Evolutionary conservation across 1,140 invertebrate genomes (phyloP), one percentile per base, ranked within the genome.

Genomic region (Gryllus bimaculatus): DNA sequence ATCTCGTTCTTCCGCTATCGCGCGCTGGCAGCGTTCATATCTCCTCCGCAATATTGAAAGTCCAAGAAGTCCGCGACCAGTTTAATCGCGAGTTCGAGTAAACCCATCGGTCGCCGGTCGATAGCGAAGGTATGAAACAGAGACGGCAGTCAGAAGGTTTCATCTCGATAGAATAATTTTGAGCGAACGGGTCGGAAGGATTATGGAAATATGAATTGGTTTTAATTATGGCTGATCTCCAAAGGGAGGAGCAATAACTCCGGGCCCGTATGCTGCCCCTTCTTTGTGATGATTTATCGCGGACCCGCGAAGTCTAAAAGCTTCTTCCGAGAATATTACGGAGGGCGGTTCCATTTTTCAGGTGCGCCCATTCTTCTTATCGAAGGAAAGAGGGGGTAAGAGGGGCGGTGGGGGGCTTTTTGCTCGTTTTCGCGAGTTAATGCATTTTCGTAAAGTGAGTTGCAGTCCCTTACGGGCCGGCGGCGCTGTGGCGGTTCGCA

Each of bases 301-400:
- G 1, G 10, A 7, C 54, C 54, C 10, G 54, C 54, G 54, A 66
- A 10, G 54, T 18, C 18, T 66, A 7, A 66, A 66, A 66, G 54
- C 54, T 66, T 66, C 54, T 66, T 66, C 54, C 54, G 54, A 66
- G 54, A 66, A 66, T 66, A 66, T 66, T 66, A 66, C 54, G 54
- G 54, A 66, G 54, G 10, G 54, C 26, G 26, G 26, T 39, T 66
- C 54, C 54, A 66, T 66, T 66, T 66, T 66, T 66, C 54, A 66
- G 54, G 54, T 66, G 18, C 54, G 54, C 54, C 54, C 54, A 66
- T 66, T 66, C 54, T 66, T 66, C 54, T 66, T 66, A 10, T 66
- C 54, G 10, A 18, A 66, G 10, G 54, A 66, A 13, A 39, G 26
- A 39, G 26, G 26, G 26, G 26, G 26, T 39, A 39, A 39, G 26